Percentiles rank a stretch among this genome's conserved stretches.
Evolutionary conservation across 2,113 vertebrate species (phyloP).

Genomic region (Potamarius usumacintae): DNA sequence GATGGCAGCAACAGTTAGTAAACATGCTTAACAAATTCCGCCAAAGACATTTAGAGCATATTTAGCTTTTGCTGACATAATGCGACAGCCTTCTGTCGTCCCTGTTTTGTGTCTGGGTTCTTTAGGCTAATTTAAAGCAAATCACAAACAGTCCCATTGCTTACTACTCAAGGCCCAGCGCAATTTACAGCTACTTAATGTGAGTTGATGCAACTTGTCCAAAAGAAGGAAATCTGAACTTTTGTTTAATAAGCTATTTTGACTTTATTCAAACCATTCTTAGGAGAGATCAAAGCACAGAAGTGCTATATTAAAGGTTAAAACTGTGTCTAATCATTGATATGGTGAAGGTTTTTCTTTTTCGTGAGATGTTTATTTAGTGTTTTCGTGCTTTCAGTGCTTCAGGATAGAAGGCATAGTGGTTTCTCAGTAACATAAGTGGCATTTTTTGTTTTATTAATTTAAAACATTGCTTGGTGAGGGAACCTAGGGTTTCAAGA

Average conservation of each 20-base stretch:
- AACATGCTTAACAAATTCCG: conserved; percentile 6
- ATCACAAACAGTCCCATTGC: conserved; percentile 31
- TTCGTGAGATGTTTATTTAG: background rate
- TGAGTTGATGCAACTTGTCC: background rate
- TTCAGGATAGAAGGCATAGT: background rate
- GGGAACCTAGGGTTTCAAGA: background rate
- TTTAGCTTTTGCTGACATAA: conserved; percentile 13
- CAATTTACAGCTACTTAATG: conserved; percentile 31
- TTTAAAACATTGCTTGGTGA: background rate
- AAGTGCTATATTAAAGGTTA: background rate
- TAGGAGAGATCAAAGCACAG: background rate
- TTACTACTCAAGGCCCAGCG: conserved; percentile 25
- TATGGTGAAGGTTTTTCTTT: background rate
- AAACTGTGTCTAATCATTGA: background rate
- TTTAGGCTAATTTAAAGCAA: conserved; percentile 31
- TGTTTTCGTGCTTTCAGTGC: background rate
- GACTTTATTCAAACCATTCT: conserved; percentile 3
- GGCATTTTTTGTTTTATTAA: background rate
- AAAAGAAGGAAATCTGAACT: background rate
- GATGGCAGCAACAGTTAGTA: conserved; percentile 15
- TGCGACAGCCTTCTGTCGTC: conserved; percentile 14
- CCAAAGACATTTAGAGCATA: conserved; percentile 12
- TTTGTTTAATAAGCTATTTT: conserved; percentile 6
- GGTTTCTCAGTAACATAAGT: background rate
- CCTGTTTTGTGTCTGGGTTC: background rate